Percentiles rank a stretch among this genome's conserved stretches.
phyloP scores from a whole-genome alignment of 2,797 vertebrate species.

The Calcarius lapponicus region DNA sequence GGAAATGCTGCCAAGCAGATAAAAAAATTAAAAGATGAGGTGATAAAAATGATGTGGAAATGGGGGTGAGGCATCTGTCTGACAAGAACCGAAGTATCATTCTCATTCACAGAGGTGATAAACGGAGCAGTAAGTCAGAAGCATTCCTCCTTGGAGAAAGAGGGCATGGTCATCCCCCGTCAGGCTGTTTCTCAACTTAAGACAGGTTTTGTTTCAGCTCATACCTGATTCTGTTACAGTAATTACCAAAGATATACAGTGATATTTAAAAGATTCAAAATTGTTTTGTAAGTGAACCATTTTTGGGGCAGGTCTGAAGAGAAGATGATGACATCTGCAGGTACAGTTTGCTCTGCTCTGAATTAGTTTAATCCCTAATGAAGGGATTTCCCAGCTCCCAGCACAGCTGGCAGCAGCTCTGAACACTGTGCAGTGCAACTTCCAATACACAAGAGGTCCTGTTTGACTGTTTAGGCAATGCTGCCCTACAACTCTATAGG shows the following conservation, averaged over 20 bases:
- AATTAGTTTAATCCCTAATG: background rate
- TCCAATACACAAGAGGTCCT: background rate
- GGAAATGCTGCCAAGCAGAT: background rate
- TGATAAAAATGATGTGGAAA: background rate
- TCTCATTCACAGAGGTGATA: background rate
- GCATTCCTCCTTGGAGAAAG: background rate
- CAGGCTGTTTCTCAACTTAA: background rate
- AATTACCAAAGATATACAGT: background rate
- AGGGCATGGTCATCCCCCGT: background rate
- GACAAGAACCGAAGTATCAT: background rate
- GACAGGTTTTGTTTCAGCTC: background rate
- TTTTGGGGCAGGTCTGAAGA: background rate
- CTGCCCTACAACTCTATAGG: accelerated
- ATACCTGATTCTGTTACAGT: background rate
- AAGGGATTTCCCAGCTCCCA: background rate
- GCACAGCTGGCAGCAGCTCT: background rate
- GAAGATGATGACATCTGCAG: background rate
- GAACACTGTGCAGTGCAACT: background rate
- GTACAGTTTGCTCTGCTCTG: background rate
- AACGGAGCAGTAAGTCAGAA: background rate
- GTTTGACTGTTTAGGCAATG: background rate
- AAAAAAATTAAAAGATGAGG: background rate
- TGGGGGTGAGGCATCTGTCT: background rate
- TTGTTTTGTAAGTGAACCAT: background rate
- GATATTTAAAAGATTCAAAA: background rate